Evolutionary conservation across 2,113 vertebrate species (phyloP).

Genomic region (Entelurus aequoreus): DNA sequence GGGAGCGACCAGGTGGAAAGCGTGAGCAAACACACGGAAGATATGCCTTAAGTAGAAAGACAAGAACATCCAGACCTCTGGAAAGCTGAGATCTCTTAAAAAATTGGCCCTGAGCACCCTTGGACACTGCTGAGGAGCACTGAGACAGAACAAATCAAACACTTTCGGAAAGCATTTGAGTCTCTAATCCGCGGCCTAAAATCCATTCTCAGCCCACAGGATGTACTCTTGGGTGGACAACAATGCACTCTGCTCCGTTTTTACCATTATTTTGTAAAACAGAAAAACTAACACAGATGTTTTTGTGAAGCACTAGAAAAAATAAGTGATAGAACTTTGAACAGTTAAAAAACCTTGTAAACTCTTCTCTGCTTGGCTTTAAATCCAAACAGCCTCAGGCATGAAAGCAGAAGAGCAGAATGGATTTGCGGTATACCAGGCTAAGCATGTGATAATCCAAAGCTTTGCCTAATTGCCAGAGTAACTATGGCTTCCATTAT

Average conservation of each 20-base stretch:
- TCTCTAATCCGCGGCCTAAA: conserved; percentile 22
- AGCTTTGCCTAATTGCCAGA: conserved; percentile 67
- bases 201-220: conserved; percentile 8
- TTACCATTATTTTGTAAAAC: conserved; percentile 10
- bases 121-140: conserved; percentile 26
- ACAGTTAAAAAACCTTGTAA: conserved; percentile 29
- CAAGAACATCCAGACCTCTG: conserved; percentile 31
- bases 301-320: not conserved
- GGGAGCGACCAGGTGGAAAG: conserved; percentile 6
- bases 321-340: conserved; percentile 8
- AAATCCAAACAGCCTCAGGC: conserved; percentile 44
- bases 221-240: conserved; percentile 11
- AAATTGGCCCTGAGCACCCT: conserved; percentile 31
- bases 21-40: conserved; percentile 13
- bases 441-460: conserved; percentile 56
- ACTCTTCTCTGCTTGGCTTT: conserved; percentile 28
- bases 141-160: conserved; percentile 33
- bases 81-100: conserved; percentile 23
- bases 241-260: conserved; percentile 25
- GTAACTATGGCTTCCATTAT: conserved; percentile 58
- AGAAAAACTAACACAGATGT: not conserved
- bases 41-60: conserved; percentile 23
- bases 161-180: conserved; percentile 28
- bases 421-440: conserved; percentile 55
- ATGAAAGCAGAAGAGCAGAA: conserved; percentile 38